Conservation (phyloP, 2,888 invertebrate species). For the Timema podura region DNA sequence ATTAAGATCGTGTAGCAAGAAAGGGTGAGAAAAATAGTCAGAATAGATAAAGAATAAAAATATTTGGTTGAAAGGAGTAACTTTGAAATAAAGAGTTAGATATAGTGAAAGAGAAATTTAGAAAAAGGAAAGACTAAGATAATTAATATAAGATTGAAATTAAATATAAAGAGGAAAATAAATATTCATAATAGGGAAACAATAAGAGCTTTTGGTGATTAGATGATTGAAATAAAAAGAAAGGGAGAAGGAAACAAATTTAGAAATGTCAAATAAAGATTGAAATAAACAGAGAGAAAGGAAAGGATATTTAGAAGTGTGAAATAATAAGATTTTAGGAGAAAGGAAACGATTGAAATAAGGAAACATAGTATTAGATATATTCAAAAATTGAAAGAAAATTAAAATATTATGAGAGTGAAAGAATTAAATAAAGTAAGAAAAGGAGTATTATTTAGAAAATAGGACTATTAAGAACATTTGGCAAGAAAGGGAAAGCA, state of each 20-base stretch:
- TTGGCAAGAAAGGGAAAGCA: background rate
- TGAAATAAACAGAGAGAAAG: background rate
- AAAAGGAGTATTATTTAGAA: background rate
- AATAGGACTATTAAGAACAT: constrained; percentile 7
- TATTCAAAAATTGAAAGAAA: constrained; percentile 4
- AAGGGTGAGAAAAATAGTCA: background rate
- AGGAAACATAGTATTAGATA: constrained; percentile 9
- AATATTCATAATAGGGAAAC: background rate
- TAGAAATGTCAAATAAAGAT: background rate
- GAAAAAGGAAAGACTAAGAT: constrained; percentile 11
- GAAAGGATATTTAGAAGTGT: background rate
- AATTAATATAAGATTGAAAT: constrained; percentile 11
- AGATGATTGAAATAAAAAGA: background rate
- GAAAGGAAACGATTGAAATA: constrained; percentile 16
- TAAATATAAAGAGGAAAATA: constrained; percentile 13
- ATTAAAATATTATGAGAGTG: background rate
- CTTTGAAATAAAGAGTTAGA: background rate
- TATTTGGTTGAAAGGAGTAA: background rate
- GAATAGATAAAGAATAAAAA: background rate
- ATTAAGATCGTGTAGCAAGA: background rate
- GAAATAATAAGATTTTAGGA: background rate
- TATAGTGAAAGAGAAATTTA: background rate
- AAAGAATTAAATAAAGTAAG: constrained; percentile 2
- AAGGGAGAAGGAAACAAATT: background rate
- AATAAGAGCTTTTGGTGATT: background rate